These are phyloP conservation scores for Acipenser oxyrinchus DNA, from an alignment of 2,797 vertebrate genomes.

Conservation along the genomic window DNA sequence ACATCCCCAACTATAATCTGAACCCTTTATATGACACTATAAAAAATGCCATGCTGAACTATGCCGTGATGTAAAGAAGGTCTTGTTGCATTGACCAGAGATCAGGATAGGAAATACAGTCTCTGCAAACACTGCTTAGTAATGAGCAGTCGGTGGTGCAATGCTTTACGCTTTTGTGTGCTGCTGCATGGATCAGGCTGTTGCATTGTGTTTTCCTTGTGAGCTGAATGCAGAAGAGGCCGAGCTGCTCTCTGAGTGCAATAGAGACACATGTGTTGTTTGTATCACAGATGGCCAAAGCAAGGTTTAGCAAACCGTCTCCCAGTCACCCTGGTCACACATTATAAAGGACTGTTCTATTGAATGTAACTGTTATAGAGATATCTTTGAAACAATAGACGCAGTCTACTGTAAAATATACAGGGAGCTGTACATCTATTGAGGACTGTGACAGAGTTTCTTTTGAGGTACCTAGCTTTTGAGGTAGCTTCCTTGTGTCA, in stretches of 20 bases:
- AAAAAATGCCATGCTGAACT: no score
- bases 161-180: not conserved
- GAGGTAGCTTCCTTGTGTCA: not conserved
- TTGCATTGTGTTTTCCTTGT: not conserved
- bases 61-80: no score
- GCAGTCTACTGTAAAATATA: not conserved
- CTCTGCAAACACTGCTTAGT: slow-evolving; percentile 38
- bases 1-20: no score
- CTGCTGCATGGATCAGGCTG: not conserved
- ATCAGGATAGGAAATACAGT: slow-evolving; percentile 62
- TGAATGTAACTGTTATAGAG: not conserved
- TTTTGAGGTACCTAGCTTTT: not conserved
- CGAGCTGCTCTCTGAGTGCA: not conserved
- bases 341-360: not conserved
- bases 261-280: not conserved
- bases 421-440: not conserved
- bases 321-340: not conserved
- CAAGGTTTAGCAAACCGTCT: not conserved
- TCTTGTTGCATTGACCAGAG: slow-evolving; percentile 31
- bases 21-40: no score
- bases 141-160: no score
- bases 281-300: not conserved
- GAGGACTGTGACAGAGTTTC: not conserved
- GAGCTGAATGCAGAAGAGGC: not conserved
- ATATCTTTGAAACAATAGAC: not conserved